Conservation (phyloP, 2,888 invertebrate genomes). For the Drosophila gaucha region DNA sequence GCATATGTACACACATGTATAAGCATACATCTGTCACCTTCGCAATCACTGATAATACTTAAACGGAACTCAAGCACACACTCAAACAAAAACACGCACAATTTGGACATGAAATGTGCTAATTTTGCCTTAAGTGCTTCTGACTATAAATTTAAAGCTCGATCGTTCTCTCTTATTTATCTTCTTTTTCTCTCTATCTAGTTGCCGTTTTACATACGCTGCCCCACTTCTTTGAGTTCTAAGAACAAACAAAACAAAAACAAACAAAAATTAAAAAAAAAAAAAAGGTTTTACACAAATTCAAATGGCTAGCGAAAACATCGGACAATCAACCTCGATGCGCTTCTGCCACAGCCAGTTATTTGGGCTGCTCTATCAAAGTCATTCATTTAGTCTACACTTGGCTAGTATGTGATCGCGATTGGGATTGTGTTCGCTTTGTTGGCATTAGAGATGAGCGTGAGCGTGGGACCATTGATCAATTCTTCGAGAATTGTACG, state of each 20-base stretch:
- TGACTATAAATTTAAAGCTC: slow-evolving; percentile 16
- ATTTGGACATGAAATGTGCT: slow-evolving; percentile 59
- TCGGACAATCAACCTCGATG: slow-evolving; percentile 13
- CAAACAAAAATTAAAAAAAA: neutral
- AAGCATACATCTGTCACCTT: slow-evolving; percentile 39
- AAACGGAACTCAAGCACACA: slow-evolving; percentile 26
- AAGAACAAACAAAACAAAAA: neutral
- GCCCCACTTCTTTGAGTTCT: slow-evolving; percentile 11
- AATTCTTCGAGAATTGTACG: slow-evolving; percentile 17
- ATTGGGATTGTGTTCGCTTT: slow-evolving; percentile 30
- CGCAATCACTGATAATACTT: slow-evolving; percentile 63
- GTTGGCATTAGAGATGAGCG: slow-evolving; percentile 53
- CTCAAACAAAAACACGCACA: slow-evolving; percentile 38
- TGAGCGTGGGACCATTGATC: slow-evolving; percentile 6
- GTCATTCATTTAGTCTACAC: slow-evolving; percentile 53
- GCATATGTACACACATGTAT: slow-evolving; percentile 7
- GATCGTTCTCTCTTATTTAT: slow-evolving; percentile 1
- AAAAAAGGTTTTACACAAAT: slow-evolving; percentile 48
- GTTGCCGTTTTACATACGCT: slow-evolving; percentile 9
- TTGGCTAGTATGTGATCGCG: slow-evolving; percentile 13
- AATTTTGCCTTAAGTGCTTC: slow-evolving; percentile 52
- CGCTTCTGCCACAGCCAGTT: slow-evolving; percentile 6
- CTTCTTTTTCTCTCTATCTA: neutral
- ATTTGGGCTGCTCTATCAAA: slow-evolving; percentile 35
- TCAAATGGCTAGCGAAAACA: slow-evolving; percentile 31